Base-by-base conservation (phyloP, 1,140 invertebrate species). In the Lordiphosa collinella region DNA sequence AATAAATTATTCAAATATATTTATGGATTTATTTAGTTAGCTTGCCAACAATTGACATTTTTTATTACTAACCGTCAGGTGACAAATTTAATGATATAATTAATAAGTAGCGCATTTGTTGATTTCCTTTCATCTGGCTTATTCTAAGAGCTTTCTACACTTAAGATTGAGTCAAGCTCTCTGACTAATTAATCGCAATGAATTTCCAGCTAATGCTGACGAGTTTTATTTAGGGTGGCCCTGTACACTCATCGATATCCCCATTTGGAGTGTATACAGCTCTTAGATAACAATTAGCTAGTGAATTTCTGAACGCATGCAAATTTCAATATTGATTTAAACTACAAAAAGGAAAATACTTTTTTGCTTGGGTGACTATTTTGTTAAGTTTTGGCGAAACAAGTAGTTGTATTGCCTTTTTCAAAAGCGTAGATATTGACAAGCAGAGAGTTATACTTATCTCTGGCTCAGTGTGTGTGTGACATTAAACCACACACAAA, bases 341-440 rank as follows among this genome's bases (percentile, higher is more conserved):
- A 36, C 11, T 51, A 64, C 38, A 59, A 47, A 75, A 69, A 49
- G 57, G 48, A 63, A 63, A 46, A 29, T 29, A 29, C 6, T 48
- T 31, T 63, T 34, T 25, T 52, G 68, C 64, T 65, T 79, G 71
- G 55, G 49, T 76, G 76, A 84, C 62, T 80, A 66, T 82, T 80
- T 70, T 47, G 47, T 32, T 61, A 44, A 46, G 31, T 66, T 84
- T 84, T 84, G 73, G 78, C 70, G 60, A 85, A 78, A 85, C 78
- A 85, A 84, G 68, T 85, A 84, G 79, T 84, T 72, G 78, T 73
- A 72, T 84, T 84, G 78, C 78, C 78, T 84, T 84, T 73, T 78
- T 65, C 40, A 82, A 80, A 80, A 74, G 61, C 69, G 66, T 48
- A 69, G 59, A 55, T 80, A 79, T 79, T 79, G 75, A 75, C 75